Evolutionary conservation across 2,888 invertebrate genomes (phyloP), one percentile per base, ranked within the genome.

Genomic region (Microchrysa polita): DNA sequence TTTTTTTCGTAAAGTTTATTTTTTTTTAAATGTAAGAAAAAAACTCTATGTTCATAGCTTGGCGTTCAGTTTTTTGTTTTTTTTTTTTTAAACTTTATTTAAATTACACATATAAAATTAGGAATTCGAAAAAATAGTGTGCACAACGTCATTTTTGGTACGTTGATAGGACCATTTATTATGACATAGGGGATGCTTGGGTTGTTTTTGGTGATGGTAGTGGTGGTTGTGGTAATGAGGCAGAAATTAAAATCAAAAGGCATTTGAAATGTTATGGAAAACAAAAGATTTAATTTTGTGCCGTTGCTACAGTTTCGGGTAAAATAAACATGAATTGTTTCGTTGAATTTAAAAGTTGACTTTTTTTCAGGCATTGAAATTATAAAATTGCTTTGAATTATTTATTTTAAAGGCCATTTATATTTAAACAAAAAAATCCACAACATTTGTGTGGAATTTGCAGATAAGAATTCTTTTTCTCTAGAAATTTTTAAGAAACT

Each of bases 51-150:
- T 69, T 20, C 20, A 20, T 40, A 57, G 14, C 23, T 69, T 55
- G 27, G 27, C 27, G 27, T 34, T 34, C 27, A 34, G 27, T 34
- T 5, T 34, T 7, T 34, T 34, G 2, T 34, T 34, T 34, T 34
- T 7, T 34, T 34, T n/a, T n/a, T n/a, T n/a, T n/a, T n/a, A n/a
- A n/a, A n/a, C 16, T 44, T 48, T 9, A 52, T 67, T 52, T 67
- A 7, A 48, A 52, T 69, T 55, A 69, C 65, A 65, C 65, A 65
- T 57, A 69, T 40, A 55, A 69, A 57, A 69, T 55, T 57, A 69
- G 69, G 48, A 69, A 69, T 55, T 69, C 69, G 69, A 69, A 69
- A 69, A 69, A 69, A 52, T 52, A 18, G 67, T 69, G 69, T 69
- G 69, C 69, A 69, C 20, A 55, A 55, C 18, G 40, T 23, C n/a